Base-by-base conservation (phyloP, 1,140 invertebrate genomes). In the Cydia strobilella region DNA sequence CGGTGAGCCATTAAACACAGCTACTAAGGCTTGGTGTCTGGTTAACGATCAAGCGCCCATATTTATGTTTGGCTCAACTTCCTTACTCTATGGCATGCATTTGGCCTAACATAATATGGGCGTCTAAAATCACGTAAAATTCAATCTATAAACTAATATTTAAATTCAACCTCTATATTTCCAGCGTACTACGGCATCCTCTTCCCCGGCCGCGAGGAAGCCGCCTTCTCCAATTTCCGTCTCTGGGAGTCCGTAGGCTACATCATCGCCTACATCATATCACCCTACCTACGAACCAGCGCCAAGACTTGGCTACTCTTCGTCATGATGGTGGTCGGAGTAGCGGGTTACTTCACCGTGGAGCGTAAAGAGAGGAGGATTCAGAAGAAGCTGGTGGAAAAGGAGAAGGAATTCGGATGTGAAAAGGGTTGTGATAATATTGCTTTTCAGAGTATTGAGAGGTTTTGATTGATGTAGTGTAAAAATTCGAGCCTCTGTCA, bases 171-270 rank as follows among this genome's bases (percentile, higher is more conserved):
- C 7, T 45, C 3, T 45, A 15, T 15, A 3, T 69, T 94, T 94
- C 66, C 90, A 98, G 97, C 97, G 69, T 95, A 97, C 54, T 96
- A 96, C 87, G 97, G 98, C 10, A 96, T 98, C 65, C 94, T 98
- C 3, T 98, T 98, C 84, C 95, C 96, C 0, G 95, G 96, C 10
- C 95, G 96, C 81, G 96, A 98, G 89, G 98, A 99, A 87, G 96
- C 98, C 1, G 97, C 97, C 0, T 99, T 98, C 89, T 97, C 97
- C 48, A 98, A 98, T 87, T 98, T 98, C 89, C 95, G 98, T 6
- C 93, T 99, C 15, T 98, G 98, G 96, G 97, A 98, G 87, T 97
- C 97, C 15, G 94, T 97, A 3, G 98, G 98, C 27, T 97, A 97
- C 76, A 96, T 98, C 31, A 95, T 98, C 73, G 96, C 97, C 9